Base-by-base conservation (phyloP, 2,888 invertebrate species). In the Dione vanillae region DNA sequence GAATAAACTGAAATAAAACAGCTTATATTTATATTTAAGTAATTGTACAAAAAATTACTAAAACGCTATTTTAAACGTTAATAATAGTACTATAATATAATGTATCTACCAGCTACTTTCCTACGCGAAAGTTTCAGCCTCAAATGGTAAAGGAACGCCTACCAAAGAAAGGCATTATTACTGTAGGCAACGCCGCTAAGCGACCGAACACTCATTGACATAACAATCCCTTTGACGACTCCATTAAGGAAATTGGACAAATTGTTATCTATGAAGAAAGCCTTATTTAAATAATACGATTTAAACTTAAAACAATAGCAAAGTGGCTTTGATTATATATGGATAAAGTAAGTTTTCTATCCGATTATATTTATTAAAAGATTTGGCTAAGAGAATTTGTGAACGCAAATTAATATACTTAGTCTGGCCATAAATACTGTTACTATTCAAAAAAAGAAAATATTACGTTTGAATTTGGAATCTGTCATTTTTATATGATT, bases 221-320 rank as follows among this genome's bases (percentile, higher is more conserved):
- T 65, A 65, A 65, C 65, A 65, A 65, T 41, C 52, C 65, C 65
- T 65, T 52, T 54, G 65, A 65, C 41, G 52, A 65, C 54, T 65
- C 52, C 43, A 65, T 65, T 65, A 51, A 65, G 65, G 41, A 65
- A 54, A 65, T 65, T 43, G 43, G n/a, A 41, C 52, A 65, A 65
- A 52, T 65, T 65, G 52, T 65, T 43, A 1, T 49, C 49, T 47
- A 47, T 47, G 11, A 45, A 27, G 8, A 11, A 65, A 27, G 52
- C 14, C 54, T 14, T 54, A 43, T 49, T 37, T 8, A 64, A 64
- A 49, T 40, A 47, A 62, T 43, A 14, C 0, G 14, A 43, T 59
- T 59, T 59, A 14, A 9, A 59, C 19, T 41, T 41, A 9, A 58
- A 59, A 43, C 9, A 56, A 43, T 59, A 43, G 8, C 14, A 43